Evolutionary conservation across 2,888 invertebrate genomes (phyloP), one percentile per base, ranked within the genome.

Genomic region (Stegana nigrithorax): DNA sequence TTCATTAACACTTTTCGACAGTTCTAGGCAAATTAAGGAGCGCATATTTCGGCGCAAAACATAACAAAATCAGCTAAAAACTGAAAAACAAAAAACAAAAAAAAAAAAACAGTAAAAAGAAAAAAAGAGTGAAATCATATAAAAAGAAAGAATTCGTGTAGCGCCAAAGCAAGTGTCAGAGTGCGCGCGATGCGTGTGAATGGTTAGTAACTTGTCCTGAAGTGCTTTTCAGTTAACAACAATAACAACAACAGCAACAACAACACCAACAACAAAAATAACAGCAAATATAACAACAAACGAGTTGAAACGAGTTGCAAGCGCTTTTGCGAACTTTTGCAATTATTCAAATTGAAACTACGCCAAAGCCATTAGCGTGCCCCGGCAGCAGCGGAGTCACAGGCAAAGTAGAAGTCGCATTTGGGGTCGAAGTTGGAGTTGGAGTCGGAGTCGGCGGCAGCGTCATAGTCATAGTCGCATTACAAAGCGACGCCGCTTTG

Each of bases 361-460:
- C 53, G 32, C 53, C 53, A 55, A 55, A 55, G 53, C 53, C 53
- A 55, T 55, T 55, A 55, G 80, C 80, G 78, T 76, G 75, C 72
- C 75, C 67, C 68, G 78, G 74, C 75, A 74, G 75, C 75, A 74
- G 76, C 71, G 23, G 36, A 12, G 14, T 26, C 50, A 23, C 39
- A 39, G 50, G 27, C 23, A 25, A n/a, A n/a, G n/a, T n/a, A n/a
- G 26, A 50, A 26, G 50, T 50, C 50, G 26, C 26, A 17, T 14
- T 7, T 51, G 27, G 14, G 25, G 39, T 39, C 39, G 39, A 39
- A n/a, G 17, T 39, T 39, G 5, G 39, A n/a, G 39, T n/a, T 12
- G 4, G 17, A 17, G n/a, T 8, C 14, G 39, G 10, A 14, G 39
- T 39, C 17, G n/a, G n/a, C n/a, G n/a, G n/a, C n/a, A n/a, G n/a